Evolutionary conservation across 2,888 invertebrate genomes (phyloP).

Genomic region (Platycheirus rosarum): DNA sequence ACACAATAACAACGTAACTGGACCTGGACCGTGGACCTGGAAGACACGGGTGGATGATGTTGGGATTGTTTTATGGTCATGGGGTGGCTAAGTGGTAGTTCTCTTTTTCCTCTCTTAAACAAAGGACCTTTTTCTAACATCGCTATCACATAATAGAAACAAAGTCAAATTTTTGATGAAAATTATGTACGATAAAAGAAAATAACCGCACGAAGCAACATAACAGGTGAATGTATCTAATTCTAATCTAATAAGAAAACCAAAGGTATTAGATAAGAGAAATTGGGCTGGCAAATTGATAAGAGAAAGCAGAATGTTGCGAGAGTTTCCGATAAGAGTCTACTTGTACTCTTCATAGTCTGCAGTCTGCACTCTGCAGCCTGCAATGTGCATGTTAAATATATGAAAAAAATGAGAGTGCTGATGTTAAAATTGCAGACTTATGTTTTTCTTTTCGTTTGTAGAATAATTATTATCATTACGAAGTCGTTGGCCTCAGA

Average conservation of each 20-base stretch:
- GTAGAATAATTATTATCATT: not conserved
- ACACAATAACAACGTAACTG: constrained; percentile 1
- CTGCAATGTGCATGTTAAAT: constrained; percentile 6
- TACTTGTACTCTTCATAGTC: no score
- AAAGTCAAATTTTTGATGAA: constrained; percentile 43
- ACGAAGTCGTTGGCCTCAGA: constrained; percentile 29
- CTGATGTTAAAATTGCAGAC: not conserved
- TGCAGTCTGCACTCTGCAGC: no score
- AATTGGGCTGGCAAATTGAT: not conserved
- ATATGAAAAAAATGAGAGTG: not conserved
- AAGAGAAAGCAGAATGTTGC: constrained; percentile 34
- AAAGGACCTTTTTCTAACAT: not conserved
- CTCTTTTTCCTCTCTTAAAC: not conserved
- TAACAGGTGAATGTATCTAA: no score
- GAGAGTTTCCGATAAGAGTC: not conserved
- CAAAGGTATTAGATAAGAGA: no score
- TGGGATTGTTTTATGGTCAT: no score
- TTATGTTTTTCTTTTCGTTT: no score
- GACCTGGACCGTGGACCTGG: no score
- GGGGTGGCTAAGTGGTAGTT: no score
- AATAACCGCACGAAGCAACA: constrained; percentile 29
- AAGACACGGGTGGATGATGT: no score
- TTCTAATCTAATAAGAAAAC: no score
- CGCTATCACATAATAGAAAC: not conserved
- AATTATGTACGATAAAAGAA: constrained; percentile 14